Conservation (phyloP, 92 coral and sea anemone genomes). For the Montipora capitata region DNA sequence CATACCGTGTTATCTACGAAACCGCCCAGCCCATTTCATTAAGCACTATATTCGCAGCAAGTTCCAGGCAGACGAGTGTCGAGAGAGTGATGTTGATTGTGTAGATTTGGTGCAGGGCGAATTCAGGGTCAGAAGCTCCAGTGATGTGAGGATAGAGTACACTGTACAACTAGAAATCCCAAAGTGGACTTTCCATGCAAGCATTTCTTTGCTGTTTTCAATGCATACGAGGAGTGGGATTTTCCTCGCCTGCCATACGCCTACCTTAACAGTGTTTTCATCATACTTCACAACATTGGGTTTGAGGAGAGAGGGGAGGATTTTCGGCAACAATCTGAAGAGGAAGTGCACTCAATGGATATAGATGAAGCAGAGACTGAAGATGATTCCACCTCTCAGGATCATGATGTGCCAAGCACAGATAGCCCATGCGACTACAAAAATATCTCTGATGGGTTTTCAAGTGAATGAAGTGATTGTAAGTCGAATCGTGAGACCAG, state of each 20-base stretch:
- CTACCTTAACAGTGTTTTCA: constrained; percentile 55
- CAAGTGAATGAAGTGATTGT: no score
- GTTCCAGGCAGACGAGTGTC: constrained; percentile 39
- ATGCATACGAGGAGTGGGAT: constrained; percentile 47
- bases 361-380: constrained; percentile 10
- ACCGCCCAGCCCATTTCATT: constrained; percentile 39
- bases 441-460: no score
- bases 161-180: no score
- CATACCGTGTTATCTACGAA: constrained; percentile 37
- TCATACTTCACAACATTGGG: constrained; percentile 38
- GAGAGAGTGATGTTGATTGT: constrained; percentile 48
- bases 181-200: constrained; percentile 3
- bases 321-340: background rate
- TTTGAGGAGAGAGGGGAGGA: constrained; percentile 16
- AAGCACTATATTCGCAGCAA: constrained; percentile 48
- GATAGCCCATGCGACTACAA: background rate
- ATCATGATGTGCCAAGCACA: background rate
- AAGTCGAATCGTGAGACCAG: no score
- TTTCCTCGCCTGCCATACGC: constrained; percentile 33
- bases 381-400: constrained; percentile 14
- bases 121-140: constrained; percentile 22
- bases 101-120: constrained; percentile 31
- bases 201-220: constrained; percentile 46
- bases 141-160: no score
- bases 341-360: background rate